A percentile compares a stretch with the other conserved stretches of the same genome.
Conservation (phyloP, 2,888 invertebrate species). For the Lithophane leautieri region DNA sequence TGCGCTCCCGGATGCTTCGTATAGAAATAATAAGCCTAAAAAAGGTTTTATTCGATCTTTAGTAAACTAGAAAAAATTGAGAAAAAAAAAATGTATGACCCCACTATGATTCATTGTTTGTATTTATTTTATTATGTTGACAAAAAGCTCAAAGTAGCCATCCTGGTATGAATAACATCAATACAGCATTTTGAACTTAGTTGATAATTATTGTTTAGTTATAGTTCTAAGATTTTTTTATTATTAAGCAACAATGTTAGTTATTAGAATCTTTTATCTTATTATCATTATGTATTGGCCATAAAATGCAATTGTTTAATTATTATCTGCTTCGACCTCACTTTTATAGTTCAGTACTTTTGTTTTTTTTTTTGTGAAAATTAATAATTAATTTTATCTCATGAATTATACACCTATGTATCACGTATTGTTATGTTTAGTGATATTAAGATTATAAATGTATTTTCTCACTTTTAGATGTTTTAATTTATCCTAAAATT, state of each 20-base stretch:
- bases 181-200: constrained; percentile 42
- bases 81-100: background rate
- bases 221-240: constrained; percentile 20
- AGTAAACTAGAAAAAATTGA: background rate
- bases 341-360: constrained; percentile 53
- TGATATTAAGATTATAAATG: constrained; percentile 47
- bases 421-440: constrained; percentile 35
- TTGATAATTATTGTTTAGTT: constrained; percentile 9
- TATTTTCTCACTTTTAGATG: constrained; percentile 48
- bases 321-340: constrained; percentile 9
- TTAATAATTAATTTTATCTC: constrained; percentile 15
- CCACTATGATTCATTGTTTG: background rate
- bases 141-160: constrained; percentile 2
- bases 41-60: background rate
- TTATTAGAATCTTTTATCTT: constrained; percentile 4
- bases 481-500: constrained; percentile 21
- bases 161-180: constrained; percentile 11
- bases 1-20: background rate
- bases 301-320: background rate
- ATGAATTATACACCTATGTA: constrained; percentile 21
- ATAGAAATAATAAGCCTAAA: background rate
- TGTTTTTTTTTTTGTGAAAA: constrained; percentile 30
- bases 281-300: constrained; percentile 24
- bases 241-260: constrained; percentile 15
- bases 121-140: background rate